Evolutionary conservation across 2,113 vertebrate species (phyloP), one percentile per base, ranked within the genome.

Genomic region (Prunella fulvescens): DNA sequence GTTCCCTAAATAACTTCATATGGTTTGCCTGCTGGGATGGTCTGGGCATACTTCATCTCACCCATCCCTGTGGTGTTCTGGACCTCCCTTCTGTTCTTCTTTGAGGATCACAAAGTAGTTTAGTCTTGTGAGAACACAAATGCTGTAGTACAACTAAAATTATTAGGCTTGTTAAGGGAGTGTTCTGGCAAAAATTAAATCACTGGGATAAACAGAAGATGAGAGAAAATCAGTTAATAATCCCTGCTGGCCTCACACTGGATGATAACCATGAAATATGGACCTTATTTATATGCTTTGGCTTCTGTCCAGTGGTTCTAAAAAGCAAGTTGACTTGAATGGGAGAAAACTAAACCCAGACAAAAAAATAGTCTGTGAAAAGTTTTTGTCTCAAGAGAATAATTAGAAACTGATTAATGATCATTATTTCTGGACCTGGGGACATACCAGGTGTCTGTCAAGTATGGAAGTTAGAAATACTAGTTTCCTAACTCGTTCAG

Each of bases 151-250:
- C 58, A 70, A 29, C 19, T 80, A 7, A 88, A 94, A 56, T 79
- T 0, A 0, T 85, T 85, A 37, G 28, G 15, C 42, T 87, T 79
- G 12, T 67, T 91, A 51, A 22, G 22, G 33, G 33, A 42, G 25
- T 33, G 62, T 66, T 93, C 86, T 93, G 88, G 82, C 42, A 90
- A 86, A 90, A 94, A 69, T 42, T 35, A 77, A 42, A 88, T 60
- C n/a, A 54, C 66, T 83, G n/a, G 80, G 25, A 61, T 90, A 48
- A 40, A 65, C 8, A 57, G 62, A 74, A 88, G 37, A 74, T 89
- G 51, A 77, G 42, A 85, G n/a, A 72, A 85, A 77, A 91, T 58
- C 6, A 84, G n/a, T 83, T 88, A 77, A 66, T 87, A 76, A 61
- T 88, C 65, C 40, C 31, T 82, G 48, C 74, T 94, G 84, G n/a